Percentiles rank a stretch among this genome's conserved stretches.
Conservation (phyloP, 2,797 vertebrate genomes). For the Chelonia mydas region DNA sequence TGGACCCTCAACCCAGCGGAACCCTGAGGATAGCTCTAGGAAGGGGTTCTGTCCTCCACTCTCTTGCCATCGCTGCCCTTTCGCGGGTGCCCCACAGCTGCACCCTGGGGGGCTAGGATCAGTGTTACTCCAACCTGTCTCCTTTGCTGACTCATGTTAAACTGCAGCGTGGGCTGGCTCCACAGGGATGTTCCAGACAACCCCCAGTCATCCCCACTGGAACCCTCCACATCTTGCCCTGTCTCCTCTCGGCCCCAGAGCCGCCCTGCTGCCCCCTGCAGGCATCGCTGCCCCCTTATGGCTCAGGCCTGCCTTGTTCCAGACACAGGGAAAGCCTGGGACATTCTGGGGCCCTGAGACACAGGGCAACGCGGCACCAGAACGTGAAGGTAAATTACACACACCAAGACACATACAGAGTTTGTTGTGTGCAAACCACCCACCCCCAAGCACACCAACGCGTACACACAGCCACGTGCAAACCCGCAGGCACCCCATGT, state of each 20-base stretch:
- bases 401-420: too few relatives aligned
- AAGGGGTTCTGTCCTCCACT: too few relatives aligned
- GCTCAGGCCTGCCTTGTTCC: neutral
- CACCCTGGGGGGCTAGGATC: neutral
- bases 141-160: neutral
- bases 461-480: neutral
- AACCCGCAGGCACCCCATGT: neutral
- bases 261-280: neutral
- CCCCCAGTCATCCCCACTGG: accelerated
- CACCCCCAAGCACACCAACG: neutral
- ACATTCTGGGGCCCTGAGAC: neutral
- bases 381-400: too few relatives aligned
- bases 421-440: too few relatives aligned
- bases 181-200: neutral
- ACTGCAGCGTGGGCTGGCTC: neutral
- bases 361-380: neutral
- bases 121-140: neutral
- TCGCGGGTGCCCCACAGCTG: too few relatives aligned
- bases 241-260: neutral
- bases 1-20: neutral
- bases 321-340: neutral
- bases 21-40: too few relatives aligned
- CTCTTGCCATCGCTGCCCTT: neutral
- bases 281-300: neutral
- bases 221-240: neutral